A percentile compares a stretch with the other conserved stretches of the same genome.
Evolutionary conservation across 92 coral and sea anemone species (phyloP).

Genomic region (Anthopleura xanthogrammica): DNA sequence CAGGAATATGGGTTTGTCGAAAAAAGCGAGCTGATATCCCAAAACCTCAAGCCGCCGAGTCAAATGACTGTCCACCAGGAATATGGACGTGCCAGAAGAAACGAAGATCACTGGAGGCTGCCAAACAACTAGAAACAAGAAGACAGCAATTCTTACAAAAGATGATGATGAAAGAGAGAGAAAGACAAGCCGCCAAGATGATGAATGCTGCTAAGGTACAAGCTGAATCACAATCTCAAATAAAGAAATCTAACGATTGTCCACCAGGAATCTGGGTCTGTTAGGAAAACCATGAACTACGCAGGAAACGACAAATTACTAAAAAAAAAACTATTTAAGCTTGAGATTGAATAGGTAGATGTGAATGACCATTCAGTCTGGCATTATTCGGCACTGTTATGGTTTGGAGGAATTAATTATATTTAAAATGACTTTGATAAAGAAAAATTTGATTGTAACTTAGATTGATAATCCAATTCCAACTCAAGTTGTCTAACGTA

Average conservation of each 20-base stretch:
- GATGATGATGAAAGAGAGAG: conserved; percentile 21
- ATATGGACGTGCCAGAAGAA: conserved; percentile 32
- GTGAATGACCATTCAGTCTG: not conserved
- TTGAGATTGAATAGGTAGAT: not conserved
- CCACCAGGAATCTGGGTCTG: conserved; percentile 48
- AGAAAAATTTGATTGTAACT: not conserved
- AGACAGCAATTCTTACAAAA: conserved; percentile 10
- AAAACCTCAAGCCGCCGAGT: not conserved
- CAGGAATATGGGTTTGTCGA: conserved; percentile 32
- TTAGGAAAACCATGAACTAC: not conserved
- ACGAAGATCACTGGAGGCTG: not conserved
- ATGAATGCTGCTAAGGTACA: conserved; percentile 13
- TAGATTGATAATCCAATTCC: not conserved
- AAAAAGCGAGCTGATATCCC: conserved; percentile 2
- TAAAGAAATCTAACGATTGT: conserved; percentile 10
- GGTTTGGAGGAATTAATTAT: not conserved
- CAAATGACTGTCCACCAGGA: conserved; percentile 23
- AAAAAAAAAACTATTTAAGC: not conserved
- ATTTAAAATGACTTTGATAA: not conserved
- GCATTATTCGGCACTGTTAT: not conserved
- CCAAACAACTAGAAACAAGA: not conserved
- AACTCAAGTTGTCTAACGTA: conserved; percentile 10
- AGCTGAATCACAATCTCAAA: not conserved
- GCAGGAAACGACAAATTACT: not conserved
- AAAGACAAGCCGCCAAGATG: conserved; percentile 8